phyloP scores from a whole-genome alignment of 2,888 invertebrate species.

The Deilephila porcellus region DNA sequence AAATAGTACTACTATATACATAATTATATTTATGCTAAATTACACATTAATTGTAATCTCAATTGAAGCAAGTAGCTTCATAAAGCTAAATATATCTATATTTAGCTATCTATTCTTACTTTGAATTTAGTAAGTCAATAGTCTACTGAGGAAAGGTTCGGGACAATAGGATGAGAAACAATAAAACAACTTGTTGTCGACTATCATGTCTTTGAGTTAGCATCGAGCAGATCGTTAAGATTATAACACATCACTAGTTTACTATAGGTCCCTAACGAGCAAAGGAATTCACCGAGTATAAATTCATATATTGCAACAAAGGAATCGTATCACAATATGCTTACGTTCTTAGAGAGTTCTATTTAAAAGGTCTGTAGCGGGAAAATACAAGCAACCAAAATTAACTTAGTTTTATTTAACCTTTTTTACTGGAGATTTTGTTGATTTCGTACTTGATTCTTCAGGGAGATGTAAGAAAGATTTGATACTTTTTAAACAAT shows the following conservation, averaged over 20 bases:
- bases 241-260: slow-evolving; percentile 15
- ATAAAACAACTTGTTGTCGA: not conserved
- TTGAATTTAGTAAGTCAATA: not conserved
- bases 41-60: too few relatives aligned
- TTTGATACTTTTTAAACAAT: too few relatives aligned
- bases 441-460: not conserved
- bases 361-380: not conserved
- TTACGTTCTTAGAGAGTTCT: not conserved
- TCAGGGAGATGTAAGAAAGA: not conserved
- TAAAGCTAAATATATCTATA: too few relatives aligned
- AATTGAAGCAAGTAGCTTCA: too few relatives aligned
- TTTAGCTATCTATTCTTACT: too few relatives aligned
- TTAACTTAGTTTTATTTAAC: not conserved
- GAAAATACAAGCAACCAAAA: not conserved
- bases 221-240: slow-evolving; percentile 16
- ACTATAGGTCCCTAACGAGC: slow-evolving; percentile 17
- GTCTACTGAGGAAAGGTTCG: not conserved
- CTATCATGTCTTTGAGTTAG: not conserved
- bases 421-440: not conserved
- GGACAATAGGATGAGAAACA: not conserved
- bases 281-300: not conserved
- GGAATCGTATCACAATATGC: slow-evolving; percentile 1
- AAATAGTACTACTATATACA: too few relatives aligned
- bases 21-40: too few relatives aligned
- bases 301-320: not conserved